Evolutionary conservation across 2,797 vertebrate species (phyloP).

Genomic region (Hirundo rustica): DNA sequence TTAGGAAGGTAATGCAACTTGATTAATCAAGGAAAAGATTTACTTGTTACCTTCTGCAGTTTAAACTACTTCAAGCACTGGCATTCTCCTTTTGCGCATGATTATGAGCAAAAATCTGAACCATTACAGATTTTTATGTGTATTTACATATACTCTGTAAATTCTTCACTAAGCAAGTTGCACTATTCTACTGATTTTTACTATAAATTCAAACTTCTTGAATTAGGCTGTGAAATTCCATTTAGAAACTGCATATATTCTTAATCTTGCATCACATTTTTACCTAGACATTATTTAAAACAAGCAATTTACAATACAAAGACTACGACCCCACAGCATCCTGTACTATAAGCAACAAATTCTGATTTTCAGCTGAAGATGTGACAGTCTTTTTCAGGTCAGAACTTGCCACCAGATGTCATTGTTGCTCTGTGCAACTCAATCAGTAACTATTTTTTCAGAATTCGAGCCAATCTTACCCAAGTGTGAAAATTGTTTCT

Average conservation of each 20-base stretch:
- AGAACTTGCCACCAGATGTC: constrained; percentile 56
- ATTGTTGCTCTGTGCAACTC: constrained; percentile 21
- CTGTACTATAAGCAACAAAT: background rate
- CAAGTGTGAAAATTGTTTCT: background rate
- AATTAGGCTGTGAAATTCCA: background rate
- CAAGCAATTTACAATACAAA: background rate
- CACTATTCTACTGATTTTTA: background rate
- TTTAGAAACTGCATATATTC: background rate
- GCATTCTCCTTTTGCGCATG: background rate
- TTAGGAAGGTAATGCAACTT: background rate
- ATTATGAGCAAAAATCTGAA: background rate
- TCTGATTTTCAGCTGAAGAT: background rate
- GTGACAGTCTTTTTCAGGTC: background rate
- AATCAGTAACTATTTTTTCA: background rate
- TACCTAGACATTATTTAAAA: background rate
- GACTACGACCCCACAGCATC: background rate
- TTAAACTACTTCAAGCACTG: background rate
- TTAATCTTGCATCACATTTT: background rate
- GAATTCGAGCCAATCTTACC: background rate
- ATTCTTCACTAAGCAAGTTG: background rate
- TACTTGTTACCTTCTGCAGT: background rate
- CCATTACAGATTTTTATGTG: background rate
- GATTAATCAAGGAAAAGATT: background rate
- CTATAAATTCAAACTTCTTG: background rate
- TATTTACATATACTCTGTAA: background rate